These are phyloP conservation scores for Trinorchestia longiramus DNA, from an alignment of 1,140 invertebrate species.

Conservation along the genomic window DNA sequence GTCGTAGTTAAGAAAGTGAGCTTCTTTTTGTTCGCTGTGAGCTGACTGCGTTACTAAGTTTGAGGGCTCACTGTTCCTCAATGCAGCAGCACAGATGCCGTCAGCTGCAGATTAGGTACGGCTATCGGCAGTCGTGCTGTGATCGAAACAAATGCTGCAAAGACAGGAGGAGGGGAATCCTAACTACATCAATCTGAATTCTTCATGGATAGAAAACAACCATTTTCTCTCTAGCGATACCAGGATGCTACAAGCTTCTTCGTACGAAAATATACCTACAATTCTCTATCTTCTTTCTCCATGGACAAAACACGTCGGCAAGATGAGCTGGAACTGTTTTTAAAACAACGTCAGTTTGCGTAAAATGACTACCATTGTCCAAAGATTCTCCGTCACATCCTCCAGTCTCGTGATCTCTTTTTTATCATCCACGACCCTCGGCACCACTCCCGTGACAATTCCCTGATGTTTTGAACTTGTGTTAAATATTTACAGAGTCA, in stretches of 20 bases:
- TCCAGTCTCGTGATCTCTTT: no score
- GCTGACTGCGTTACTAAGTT: not conserved
- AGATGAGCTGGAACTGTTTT: no score
- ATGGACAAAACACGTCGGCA: no score
- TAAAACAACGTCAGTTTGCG: no score
- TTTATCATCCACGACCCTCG: no score
- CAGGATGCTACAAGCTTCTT: not conserved
- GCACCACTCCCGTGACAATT: no score
- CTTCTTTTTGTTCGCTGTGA: not conserved
- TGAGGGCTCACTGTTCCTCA: not conserved
- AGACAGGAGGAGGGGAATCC: not conserved
- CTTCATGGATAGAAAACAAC: not conserved
- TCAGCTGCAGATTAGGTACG: not conserved
- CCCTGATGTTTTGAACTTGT: no score
- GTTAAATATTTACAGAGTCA: no score
- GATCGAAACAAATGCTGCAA: not conserved
- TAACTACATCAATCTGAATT: not conserved
- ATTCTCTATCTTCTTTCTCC: not conserved
- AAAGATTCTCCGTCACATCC: no score
- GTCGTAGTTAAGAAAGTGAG: not conserved
- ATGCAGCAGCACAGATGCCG: not conserved
- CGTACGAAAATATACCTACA: not conserved
- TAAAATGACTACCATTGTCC: no score
- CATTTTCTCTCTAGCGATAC: not conserved
- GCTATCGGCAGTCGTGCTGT: not conserved